These are phyloP conservation scores for Dryobates pubescens DNA, from an alignment of 2,797 vertebrate genomes.

Conservation along the genomic window DNA sequence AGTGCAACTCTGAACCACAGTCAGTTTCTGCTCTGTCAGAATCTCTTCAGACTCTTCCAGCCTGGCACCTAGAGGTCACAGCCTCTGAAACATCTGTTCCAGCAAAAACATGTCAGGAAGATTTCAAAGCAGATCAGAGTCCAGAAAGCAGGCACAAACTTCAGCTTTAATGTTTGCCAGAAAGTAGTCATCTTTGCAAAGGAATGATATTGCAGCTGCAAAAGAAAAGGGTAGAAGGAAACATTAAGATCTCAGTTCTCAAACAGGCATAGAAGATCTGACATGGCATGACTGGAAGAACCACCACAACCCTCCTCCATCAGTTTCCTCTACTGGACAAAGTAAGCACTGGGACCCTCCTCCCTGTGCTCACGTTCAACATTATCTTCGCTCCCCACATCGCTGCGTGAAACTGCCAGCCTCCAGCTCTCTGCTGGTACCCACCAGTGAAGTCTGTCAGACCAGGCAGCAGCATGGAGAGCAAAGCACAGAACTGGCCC, in stretches of 20 bases:
- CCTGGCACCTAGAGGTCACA: background rate
- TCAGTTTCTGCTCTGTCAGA: background rate
- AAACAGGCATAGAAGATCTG: background rate
- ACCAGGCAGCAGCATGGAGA: background rate
- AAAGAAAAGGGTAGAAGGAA: background rate
- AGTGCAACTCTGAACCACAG: background rate
- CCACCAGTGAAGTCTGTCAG: background rate
- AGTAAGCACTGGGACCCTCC: background rate
- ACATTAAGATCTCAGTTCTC: background rate
- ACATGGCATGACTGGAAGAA: background rate
- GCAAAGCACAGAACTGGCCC: background rate
- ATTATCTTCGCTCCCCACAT: accelerated
- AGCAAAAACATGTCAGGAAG: background rate
- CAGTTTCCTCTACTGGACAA: background rate
- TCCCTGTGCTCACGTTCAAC: background rate
- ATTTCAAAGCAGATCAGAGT: constrained; percentile 11
- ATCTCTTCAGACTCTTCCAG: background rate
- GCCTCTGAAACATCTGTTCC: background rate
- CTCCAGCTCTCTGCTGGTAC: background rate
- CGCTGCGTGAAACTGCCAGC: background rate
- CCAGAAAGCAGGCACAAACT: constrained; percentile 24
- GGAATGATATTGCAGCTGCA: constrained; percentile 82
- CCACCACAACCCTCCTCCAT: background rate
- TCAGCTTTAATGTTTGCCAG: constrained; percentile 6
- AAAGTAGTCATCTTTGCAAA: constrained; percentile 75